Base-by-base conservation (phyloP, 1,140 invertebrate species). In the Leptinotarsa lineolata region DNA sequence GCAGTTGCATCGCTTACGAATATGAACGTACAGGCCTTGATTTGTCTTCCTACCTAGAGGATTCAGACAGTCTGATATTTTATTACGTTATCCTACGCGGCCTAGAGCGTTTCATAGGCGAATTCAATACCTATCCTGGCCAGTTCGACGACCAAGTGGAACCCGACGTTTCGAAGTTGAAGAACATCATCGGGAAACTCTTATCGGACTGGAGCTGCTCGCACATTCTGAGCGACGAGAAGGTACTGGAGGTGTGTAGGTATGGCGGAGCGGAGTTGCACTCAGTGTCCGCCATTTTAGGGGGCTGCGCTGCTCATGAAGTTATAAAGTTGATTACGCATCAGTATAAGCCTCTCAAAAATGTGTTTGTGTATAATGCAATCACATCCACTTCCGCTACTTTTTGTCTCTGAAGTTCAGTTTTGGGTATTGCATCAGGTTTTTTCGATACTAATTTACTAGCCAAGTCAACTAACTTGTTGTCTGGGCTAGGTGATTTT, bases 271-370 rank as follows among this genome's bases (percentile, higher is more conserved):
- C 94, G 8, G 97, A 99, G 86, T 85, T 99, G 58, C 97, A 99
- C 86, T 94, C 95, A 44, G 90, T 99, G n/a, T 96, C 97, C 30
- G 92, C 97, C 11, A 97, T 97, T 84, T 88, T 99, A 72, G 91
- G 93, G 77, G 98, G 97, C 2, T 93, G 95, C 83, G 93, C 92
- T 54, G 96, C 97, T 15, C 98, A 99, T 80, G 98, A 99, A 88
- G 91, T 92, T 3, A 98, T 99, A 71, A 99, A 99, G 88, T 87
- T 99, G n/a, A 90, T 99, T 61, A 99, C 98, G 2, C 90, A 91
- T 80, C 98, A 99, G 86, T 99, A 98, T 85, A 94, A 97, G 81
- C 97, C 97, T 13, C 88, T 99, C 54, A 92, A 98, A 85, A 98
- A 99, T 86, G 96, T 95, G 1, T 95, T 97, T 85, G 92, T 99